phyloP scores from a whole-genome alignment of 2,888 invertebrate species.

The Galerucella nymphaeae region DNA sequence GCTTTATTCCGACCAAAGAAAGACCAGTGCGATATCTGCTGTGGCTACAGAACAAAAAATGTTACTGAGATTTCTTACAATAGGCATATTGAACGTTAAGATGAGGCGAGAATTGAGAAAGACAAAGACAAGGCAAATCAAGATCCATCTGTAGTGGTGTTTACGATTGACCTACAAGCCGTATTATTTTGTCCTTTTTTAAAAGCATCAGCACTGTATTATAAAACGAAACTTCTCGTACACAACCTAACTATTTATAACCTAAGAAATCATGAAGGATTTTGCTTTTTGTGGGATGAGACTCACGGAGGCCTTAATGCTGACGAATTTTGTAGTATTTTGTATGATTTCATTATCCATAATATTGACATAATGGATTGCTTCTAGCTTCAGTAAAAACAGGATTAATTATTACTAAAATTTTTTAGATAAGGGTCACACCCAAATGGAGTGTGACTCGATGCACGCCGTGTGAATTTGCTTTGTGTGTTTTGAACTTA shows the following conservation, averaged over 20 bases:
- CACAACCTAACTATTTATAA: constrained; percentile 38
- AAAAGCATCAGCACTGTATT: constrained; percentile 35
- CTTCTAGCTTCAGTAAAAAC: no score
- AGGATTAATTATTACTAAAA: no score
- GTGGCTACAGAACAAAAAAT: constrained; percentile 7
- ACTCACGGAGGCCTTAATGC: constrained; percentile 31
- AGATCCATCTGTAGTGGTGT: constrained; percentile 17
- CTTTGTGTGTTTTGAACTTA: no score
- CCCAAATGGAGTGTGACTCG: not conserved
- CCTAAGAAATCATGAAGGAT: constrained; percentile 31
- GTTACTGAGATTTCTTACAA: constrained; percentile 29
- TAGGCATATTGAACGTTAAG: constrained; percentile 24
- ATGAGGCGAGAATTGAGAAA: constrained; percentile 38
- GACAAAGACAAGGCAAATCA: constrained; percentile 26
- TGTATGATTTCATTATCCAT: constrained; percentile 1
- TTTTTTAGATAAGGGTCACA: not conserved
- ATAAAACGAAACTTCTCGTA: constrained; percentile 39
- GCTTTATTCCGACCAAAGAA: no score
- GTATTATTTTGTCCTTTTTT: constrained; percentile 36
- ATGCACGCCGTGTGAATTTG: not conserved
- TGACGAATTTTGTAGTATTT: no score
- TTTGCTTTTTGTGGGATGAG: constrained; percentile 43
- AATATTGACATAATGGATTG: not conserved
- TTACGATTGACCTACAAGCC: constrained; percentile 40
- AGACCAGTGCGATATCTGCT: no score